A percentile compares a stretch with the other conserved stretches of the same genome.
Evolutionary conservation across 2,113 vertebrate species (phyloP).

Genomic region (Tenrec ecaudatus): DNA sequence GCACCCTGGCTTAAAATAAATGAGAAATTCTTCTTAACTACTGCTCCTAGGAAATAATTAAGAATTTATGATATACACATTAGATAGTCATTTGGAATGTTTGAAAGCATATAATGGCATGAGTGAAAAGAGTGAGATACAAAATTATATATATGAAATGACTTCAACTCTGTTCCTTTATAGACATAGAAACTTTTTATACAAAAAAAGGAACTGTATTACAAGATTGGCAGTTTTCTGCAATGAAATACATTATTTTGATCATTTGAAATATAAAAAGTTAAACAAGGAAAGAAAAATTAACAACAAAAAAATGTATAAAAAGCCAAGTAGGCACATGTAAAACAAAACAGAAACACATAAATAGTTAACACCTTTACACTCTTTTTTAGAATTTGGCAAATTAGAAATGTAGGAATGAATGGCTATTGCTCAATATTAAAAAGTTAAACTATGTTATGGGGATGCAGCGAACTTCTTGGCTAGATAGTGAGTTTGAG

Average conservation of each 20-base stretch:
- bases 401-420: neutral
- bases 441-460: neutral
- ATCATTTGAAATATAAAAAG: constrained; percentile 52
- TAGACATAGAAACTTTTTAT: neutral
- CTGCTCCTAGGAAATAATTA: neutral
- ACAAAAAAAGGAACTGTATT: constrained; percentile 28
- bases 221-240: neutral
- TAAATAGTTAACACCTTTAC: constrained; percentile 1
- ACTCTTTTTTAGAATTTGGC: neutral
- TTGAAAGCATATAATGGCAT: neutral
- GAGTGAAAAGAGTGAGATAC: no score
- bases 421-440: neutral
- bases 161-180: neutral
- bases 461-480: neutral
- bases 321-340: neutral
- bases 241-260: constrained; percentile 9
- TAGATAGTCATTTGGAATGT: neutral
- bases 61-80: neutral
- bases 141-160: no score
- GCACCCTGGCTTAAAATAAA: constrained; percentile 28
- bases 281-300: neutral
- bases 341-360: neutral
- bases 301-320: neutral
- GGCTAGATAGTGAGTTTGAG: neutral
- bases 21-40: no score